Evolutionary conservation across 2,113 vertebrate species (phyloP), one percentile per base, ranked within the genome.

Genomic region (Lophura nycthemera): DNA sequence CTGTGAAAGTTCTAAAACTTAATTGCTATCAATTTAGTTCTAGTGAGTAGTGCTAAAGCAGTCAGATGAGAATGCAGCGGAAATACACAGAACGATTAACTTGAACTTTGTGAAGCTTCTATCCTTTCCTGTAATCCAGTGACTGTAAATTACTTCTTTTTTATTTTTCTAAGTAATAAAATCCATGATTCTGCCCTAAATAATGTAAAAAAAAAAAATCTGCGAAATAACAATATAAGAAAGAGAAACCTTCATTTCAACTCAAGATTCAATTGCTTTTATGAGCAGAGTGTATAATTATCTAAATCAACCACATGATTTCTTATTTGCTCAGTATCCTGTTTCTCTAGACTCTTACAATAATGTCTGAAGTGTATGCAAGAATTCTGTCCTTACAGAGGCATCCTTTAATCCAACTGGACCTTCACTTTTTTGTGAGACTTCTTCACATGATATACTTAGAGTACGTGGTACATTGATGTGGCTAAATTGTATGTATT

Each of bases 31-130:
- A 89, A 40, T 81, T 64, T 57, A 67, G 38, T 52, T 77, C 34
- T 69, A 78, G n/a, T 73, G 66, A 57, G 14, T 52, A 25, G 13
- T 72, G 63, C 57, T 88, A 12, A 82, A 88, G 42, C 32, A 89
- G 45, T 77, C 60, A 73, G 42, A 89, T 60, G 25, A 83, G 6
- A 29, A 89, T 27, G 38, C 14, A 74, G 56, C 7, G 85, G 42
- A 82, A 90, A 96, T 87, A 29, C 6, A 36, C 2, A 74, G 56
- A 47, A 91, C 48, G 32, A 88, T 88, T 89, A 70, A 87, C 79
- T 15, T 70, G 52, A 88, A 29, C 17, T 43, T 52, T 74, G 43
- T 34, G 43, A 92, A 85, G 32, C 6, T 70, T 94, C 90, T 71
- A 21, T 79, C 82, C 50, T 59, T 94, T 79, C 50, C 14, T 86